Conservation (phyloP, 2,113 vertebrate species). For the Alosa alosa region DNA sequence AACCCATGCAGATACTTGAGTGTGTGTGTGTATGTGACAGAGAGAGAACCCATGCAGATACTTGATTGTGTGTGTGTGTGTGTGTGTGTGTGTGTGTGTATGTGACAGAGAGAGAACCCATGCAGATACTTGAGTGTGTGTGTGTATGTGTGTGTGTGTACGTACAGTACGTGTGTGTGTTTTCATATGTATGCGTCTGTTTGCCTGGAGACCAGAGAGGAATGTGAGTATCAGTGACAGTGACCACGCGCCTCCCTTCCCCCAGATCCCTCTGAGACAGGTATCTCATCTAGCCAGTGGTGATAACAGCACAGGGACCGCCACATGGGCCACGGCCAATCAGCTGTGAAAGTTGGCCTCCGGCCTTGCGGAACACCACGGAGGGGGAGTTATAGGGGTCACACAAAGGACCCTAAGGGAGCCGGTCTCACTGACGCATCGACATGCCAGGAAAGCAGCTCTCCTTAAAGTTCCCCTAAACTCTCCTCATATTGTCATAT, state of each 20-base stretch:
- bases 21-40: not conserved
- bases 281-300: not conserved
- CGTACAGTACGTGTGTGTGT: not conserved
- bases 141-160: too few species aligned
- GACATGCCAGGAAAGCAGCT: not conserved
- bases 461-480: not conserved
- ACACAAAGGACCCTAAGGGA: not conserved
- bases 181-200: not conserved
- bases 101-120: too few species aligned
- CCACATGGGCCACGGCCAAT: not conserved
- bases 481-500: not conserved
- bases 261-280: not conserved
- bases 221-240: not conserved
- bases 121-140: too few species aligned
- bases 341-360: conserved; percentile 11
- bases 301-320: not conserved
- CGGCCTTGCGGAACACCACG: not conserved
- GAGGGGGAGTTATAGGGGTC: not conserved
- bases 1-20: not conserved
- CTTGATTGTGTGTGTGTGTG: too few species aligned
- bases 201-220: not conserved
- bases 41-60: too few species aligned
- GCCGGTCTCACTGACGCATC: not conserved
- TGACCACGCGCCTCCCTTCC: not conserved
- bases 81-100: not conserved